Conservation (phyloP, 2,888 invertebrate genomes). For the Pyrrhosoma nymphula region DNA sequence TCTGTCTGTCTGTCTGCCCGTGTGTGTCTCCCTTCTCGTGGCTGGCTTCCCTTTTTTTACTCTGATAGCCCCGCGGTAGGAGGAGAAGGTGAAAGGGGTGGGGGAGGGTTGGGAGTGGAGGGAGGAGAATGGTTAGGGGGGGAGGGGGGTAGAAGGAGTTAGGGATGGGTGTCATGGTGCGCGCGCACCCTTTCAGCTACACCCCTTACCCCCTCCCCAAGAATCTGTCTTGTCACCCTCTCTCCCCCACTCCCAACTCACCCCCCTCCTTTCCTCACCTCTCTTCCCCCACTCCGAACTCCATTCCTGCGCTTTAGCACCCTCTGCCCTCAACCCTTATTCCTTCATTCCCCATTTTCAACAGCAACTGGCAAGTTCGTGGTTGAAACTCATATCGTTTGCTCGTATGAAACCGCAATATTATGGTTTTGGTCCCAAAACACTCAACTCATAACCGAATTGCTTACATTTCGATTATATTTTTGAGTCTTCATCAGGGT, state of each 20-base stretch:
- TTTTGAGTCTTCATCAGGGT: too few species aligned
- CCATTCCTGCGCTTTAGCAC: too few species aligned
- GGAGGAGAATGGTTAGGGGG: neutral
- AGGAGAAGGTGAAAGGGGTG: neutral
- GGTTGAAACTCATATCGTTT: too few species aligned
- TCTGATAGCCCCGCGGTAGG: neutral
- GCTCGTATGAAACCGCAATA: too few species aligned
- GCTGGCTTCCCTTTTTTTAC: neutral
- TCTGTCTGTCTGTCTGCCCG: neutral
- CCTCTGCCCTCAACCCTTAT: too few species aligned
- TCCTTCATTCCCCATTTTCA: neutral
- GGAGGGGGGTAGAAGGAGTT: neutral
- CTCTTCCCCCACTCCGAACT: neutral
- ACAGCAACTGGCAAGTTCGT: too few species aligned
- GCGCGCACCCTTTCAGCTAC: slow-evolving; percentile 30
- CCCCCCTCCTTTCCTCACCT: neutral
- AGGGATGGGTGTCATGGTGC: slow-evolving; percentile 37
- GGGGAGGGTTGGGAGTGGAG: neutral
- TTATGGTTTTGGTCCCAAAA: too few species aligned
- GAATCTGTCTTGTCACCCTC: neutral
- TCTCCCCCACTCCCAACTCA: neutral
- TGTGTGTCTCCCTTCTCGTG: neutral
- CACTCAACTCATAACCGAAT: too few species aligned
- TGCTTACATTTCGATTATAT: too few species aligned
- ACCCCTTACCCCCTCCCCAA: neutral